These are phyloP conservation scores for Plutella xylostella DNA, from an alignment of 2,888 invertebrate species.

Conservation along the genomic window DNA sequence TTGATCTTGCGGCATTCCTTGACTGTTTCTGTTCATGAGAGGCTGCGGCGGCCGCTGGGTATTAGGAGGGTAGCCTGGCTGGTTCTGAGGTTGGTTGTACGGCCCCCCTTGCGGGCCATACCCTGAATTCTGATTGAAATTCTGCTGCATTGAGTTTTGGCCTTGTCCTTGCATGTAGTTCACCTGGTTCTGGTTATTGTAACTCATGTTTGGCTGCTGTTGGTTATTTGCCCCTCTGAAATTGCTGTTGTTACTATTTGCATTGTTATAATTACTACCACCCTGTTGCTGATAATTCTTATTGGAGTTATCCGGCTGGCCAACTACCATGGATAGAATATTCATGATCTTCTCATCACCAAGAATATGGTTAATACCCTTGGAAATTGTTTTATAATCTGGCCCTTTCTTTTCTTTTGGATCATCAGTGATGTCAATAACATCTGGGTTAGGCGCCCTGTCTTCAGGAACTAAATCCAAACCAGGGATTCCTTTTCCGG, in stretches of 20 bases:
- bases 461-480: constrained; percentile 74
- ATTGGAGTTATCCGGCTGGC: constrained; percentile 4
- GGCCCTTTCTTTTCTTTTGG: constrained; percentile 26
- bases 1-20: constrained; percentile 24
- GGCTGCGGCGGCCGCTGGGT: not conserved
- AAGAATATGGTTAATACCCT: constrained; percentile 72
- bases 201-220: constrained; percentile 3
- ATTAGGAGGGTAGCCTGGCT: not conserved
- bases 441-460: constrained; percentile 26
- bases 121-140: not conserved
- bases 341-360: constrained; percentile 74
- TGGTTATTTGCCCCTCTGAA: not conserved
- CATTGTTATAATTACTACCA: not conserved
- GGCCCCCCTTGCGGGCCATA: too few species aligned
- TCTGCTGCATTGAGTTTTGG: constrained; percentile 18
- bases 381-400: constrained; percentile 71
- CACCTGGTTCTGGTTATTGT: constrained; percentile 14
- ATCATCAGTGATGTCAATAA: constrained; percentile 44
- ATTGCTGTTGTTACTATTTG: not conserved
- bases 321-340: constrained; percentile 62
- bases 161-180: constrained; percentile 12
- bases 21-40: not conserved
- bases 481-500: constrained; percentile 75
- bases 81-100: not conserved
- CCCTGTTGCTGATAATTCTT: not conserved